Base-by-base conservation (phyloP, 2,113 vertebrate genomes). In the Datnioides undecimradiatus region DNA sequence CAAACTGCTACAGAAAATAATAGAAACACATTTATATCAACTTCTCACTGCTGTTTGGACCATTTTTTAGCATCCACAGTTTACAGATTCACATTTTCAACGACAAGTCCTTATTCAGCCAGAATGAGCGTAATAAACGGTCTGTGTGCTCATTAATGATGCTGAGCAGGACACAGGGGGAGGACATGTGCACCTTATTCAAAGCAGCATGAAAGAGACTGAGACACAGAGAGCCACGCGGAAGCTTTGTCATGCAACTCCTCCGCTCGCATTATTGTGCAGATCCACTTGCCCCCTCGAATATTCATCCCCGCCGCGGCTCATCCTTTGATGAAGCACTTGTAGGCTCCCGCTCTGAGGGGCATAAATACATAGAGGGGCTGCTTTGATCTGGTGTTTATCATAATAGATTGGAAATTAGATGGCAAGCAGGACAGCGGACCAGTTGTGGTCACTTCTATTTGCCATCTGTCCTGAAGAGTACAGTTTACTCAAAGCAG, bases 251-350 rank as follows among this genome's bases (percentile, higher is more conserved):
- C 57, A 59, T 54, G 49, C 73, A 41, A 0, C 80, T 76, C 68
- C 38, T 86, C 79, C 74, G 64, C 73, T 75, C 66, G 21, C 83
- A 91, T 94, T 93, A 85, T 93, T 94, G 93, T 95, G 93, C 90
- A 94, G 90, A 95, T 95, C 89, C 70, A 77, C 64, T 70, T 27
- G 36, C 33, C 68, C 68, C 38, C 45, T 82, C 48, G 6, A 70
- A 82, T 86, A 85, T 87, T 78, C 85, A 85, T 86, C 76, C 45
- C 41, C 14, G 77, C 58, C 59, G 12, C 51, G 29, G 23, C 31
- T 23, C 6, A 17, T 70, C 78, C 90, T 95, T 95, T 95, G 93
- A 95, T 93, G 87, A 74, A 33, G 66, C 87, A 79, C 92, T 92
- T 68, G 52, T 81, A 29, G 52, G 73, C 72, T 43, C 83, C 52